Conservation (phyloP, 1,140 invertebrate genomes). For the Drosophila sucinea region DNA sequence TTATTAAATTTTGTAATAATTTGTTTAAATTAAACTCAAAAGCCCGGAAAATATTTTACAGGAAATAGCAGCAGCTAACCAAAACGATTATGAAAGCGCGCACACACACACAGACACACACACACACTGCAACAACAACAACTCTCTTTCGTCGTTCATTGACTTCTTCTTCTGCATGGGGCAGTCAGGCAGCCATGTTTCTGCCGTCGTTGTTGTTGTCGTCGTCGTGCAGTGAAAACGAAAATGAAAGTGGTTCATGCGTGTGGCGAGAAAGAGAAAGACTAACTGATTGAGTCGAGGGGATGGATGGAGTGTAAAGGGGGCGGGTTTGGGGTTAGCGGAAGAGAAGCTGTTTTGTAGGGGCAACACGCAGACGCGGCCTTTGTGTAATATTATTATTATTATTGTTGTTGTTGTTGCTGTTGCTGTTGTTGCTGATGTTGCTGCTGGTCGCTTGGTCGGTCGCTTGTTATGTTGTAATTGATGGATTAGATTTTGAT, state of each 20-base stretch:
- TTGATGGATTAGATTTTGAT: slow-evolving; percentile 76
- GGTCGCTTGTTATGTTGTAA: slow-evolving; percentile 57
- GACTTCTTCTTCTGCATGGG: slow-evolving; percentile 62
- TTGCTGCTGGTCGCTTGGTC: slow-evolving; percentile 19
- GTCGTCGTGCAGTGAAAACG: slow-evolving; percentile 52
- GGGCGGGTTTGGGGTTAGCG: not conserved
- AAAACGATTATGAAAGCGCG: slow-evolving; percentile 68
- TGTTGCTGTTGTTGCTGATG: not conserved
- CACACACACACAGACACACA: slow-evolving; percentile 20
- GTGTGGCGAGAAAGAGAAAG: slow-evolving; percentile 24
- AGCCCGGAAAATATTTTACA: slow-evolving; percentile 68
- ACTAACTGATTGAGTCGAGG: slow-evolving; percentile 13
- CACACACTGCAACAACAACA: slow-evolving; percentile 7
- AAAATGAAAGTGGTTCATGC: slow-evolving; percentile 77
- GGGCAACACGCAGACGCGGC: slow-evolving; percentile 68
- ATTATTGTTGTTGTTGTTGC: not conserved
- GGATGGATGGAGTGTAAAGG: not conserved
- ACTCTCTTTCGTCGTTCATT: slow-evolving; percentile 68
- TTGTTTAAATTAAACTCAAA: slow-evolving; percentile 73
- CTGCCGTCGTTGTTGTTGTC: slow-evolving; percentile 32
- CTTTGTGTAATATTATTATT: slow-evolving; percentile 63
- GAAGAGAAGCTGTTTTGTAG: slow-evolving; percentile 50
- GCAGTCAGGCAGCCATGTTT: slow-evolving; percentile 15
- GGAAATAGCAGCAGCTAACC: slow-evolving; percentile 54
- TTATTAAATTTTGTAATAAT: slow-evolving; percentile 77